A percentile compares a stretch with the other conserved stretches of the same genome.
Conservation (phyloP, 2,113 vertebrate species). For the Lamprologus ornatipinnis region DNA sequence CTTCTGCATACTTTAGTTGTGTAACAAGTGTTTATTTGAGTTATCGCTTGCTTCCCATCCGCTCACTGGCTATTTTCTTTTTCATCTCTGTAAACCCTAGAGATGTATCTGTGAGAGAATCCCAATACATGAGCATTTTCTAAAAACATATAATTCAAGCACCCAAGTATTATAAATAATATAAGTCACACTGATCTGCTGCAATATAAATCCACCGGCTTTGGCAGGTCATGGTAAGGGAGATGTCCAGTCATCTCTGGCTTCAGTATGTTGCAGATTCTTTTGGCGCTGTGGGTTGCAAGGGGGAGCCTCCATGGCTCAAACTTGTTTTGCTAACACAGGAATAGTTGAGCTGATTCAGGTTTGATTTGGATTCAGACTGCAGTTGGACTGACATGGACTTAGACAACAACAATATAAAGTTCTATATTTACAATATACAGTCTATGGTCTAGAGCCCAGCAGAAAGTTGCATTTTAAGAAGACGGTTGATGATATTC, state of each 20-base stretch:
- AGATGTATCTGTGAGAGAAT: neutral
- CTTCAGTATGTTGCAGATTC: neutral
- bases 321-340: neutral
- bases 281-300: neutral
- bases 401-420: neutral
- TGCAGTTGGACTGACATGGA: neutral
- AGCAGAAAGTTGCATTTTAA: neutral
- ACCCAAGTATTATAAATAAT: neutral
- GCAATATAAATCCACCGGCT: neutral
- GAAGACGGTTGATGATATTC: accelerated
- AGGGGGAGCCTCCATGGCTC: neutral
- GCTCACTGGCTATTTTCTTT: neutral
- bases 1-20: neutral
- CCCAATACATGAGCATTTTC: neutral
- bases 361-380: neutral
- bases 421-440: neutral
- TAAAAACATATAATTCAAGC: neutral
- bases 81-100: neutral
- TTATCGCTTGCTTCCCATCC: neutral
- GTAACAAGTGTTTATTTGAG: neutral
- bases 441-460: neutral
- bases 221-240: neutral
- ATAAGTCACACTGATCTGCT: neutral
- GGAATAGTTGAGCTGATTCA: neutral
- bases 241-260: neutral